Evolutionary conservation across 2,888 invertebrate genomes (phyloP), one percentile per base, ranked within the genome.

Genomic region (Cephonodes hylas): DNA sequence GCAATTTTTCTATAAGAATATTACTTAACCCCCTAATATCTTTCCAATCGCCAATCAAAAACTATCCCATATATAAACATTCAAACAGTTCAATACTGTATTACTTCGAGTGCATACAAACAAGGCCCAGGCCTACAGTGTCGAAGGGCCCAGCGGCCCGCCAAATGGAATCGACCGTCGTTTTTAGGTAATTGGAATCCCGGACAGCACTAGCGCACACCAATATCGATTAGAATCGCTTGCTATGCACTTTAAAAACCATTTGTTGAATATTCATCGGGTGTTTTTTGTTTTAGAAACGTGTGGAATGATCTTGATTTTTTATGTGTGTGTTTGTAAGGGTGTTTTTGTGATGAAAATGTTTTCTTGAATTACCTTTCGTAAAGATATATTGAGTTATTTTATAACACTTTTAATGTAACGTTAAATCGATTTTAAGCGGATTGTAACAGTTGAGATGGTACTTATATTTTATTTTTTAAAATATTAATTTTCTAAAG

Each of bases 141-240:
- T 31, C 53, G 53, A 15, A 15, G 18, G 59, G 3, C 59, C 46
- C 38, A n/a, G 1, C 38, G 13, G 59, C 20, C 59, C 46, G 45
- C 70, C 78, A 80, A 80, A 83, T 82, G 81, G 82, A 82, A 83
- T 82, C 76, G 79, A 70, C 68, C 66, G 67, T 65, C 78, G 77
- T 82, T 83, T 83, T 83, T 77, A 83, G 77, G 79, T 82, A 80
- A 83, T 83, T 83, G 83, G 71, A 76, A 74, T 67, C 68, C 67
- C 27, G 53, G 18, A 53, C 53, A 18, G 44, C 59, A 44, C 44
- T 59, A 42, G 25, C 59, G 44, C 27, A 59, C 44, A 44, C 44
- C 59, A 59, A 59, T 59, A 44, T 59, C 44, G 44, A 59, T 42
- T 59, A 59, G 44, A 58, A 23, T 38, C 23, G 31, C 59, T 42